These are phyloP conservation scores for Thymelicus lineola DNA, from an alignment of 2,888 invertebrate genomes.

Conservation along the genomic window DNA sequence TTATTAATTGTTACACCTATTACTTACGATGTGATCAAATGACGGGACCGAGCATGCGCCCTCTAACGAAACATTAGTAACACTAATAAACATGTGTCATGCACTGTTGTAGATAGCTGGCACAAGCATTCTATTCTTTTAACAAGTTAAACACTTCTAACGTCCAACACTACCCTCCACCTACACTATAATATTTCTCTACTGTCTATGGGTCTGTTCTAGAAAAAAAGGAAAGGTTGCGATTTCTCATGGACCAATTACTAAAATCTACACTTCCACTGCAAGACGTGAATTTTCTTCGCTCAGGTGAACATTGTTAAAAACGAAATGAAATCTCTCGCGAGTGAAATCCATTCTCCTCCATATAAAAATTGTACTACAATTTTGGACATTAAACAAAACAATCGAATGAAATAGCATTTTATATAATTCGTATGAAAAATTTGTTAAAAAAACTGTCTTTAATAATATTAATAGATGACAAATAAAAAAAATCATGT, in stretches of 20 bases:
- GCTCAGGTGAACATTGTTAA: too few relatives aligned
- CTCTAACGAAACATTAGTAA: slow-evolving; percentile 24
- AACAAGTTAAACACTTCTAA: not conserved
- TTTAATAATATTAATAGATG: slow-evolving; percentile 72
- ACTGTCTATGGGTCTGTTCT: too few relatives aligned
- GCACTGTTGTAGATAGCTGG: not conserved
- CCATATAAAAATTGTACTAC: not conserved
- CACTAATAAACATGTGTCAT: slow-evolving; percentile 27
- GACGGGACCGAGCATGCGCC: slow-evolving; percentile 28
- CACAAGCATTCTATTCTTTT: not conserved
- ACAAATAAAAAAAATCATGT: slow-evolving; percentile 62
- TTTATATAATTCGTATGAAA: slow-evolving; percentile 82
- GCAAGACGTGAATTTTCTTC: too few relatives aligned
- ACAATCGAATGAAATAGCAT: slow-evolving; percentile 60
- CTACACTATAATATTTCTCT: too few relatives aligned
- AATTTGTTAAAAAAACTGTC: slow-evolving; percentile 78
- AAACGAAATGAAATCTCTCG: too few relatives aligned
- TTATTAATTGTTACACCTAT: slow-evolving; percentile 35
- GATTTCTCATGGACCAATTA: too few relatives aligned
- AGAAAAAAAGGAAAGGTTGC: too few relatives aligned
- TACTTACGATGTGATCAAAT: slow-evolving; percentile 22
- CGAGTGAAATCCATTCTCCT: too few relatives aligned
- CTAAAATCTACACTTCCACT: too few relatives aligned
- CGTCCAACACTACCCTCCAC: too few relatives aligned
- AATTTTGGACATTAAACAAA: slow-evolving; percentile 42